Evolutionary conservation across 2,113 vertebrate species (phyloP).

Genomic region (Festucalex cinctus): DNA sequence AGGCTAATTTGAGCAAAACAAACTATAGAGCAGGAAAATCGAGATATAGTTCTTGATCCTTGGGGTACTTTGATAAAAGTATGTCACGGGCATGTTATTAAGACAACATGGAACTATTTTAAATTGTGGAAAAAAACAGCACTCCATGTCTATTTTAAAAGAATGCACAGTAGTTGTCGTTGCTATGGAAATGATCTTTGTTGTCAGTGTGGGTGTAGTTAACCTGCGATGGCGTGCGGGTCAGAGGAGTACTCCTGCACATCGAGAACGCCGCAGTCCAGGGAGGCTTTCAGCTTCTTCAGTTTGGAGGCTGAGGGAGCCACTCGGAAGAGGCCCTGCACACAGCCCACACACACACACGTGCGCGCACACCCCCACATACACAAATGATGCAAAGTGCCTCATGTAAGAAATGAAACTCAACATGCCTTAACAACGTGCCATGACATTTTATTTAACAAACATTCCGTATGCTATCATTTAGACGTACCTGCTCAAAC

Average conservation of each 20-base stretch:
- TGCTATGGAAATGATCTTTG: constrained; percentile 43
- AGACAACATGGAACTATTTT: background rate
- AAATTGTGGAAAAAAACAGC: background rate
- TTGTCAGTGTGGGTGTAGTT: constrained; percentile 32
- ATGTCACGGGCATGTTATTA: too few species aligned
- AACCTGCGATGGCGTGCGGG: constrained; percentile 96
- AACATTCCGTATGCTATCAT: too few species aligned
- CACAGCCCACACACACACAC: background rate
- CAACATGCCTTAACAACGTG: too few species aligned
- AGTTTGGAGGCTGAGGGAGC: constrained; percentile 96
- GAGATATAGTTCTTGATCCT: too few species aligned
- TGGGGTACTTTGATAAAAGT: too few species aligned
- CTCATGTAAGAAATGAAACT: constrained; percentile 3
- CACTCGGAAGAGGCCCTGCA: constrained; percentile 92
- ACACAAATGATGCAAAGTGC: constrained; percentile 33
- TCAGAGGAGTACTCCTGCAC: constrained; percentile 95
- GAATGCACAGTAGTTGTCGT: constrained; percentile 13
- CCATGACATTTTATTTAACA: too few species aligned
- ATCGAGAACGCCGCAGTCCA: constrained; percentile 95
- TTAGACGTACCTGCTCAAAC: too few species aligned
- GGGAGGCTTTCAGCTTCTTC: constrained; percentile 96
- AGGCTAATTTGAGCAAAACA: too few species aligned
- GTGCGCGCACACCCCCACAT: background rate
- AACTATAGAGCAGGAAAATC: too few species aligned
- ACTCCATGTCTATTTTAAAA: background rate